phyloP scores from a whole-genome alignment of 2,888 invertebrate species.

The Nephrotoma flavescens region DNA sequence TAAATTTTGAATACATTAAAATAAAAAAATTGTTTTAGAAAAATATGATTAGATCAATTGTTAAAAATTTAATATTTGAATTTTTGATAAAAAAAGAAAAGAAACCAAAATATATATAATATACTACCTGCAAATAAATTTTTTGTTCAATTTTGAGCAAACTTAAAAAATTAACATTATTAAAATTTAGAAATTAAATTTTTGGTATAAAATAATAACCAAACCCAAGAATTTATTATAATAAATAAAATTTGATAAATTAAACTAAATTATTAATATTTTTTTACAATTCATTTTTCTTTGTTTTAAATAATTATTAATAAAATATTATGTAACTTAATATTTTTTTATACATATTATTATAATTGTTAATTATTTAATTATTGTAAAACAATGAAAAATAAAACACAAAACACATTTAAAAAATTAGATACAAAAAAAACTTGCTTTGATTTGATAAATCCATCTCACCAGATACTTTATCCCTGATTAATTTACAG shows the following conservation, averaged over 20 bases:
- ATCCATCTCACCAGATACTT: constrained; percentile 62
- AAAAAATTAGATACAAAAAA: constrained; percentile 1
- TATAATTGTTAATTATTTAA: background rate
- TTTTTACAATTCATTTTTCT: background rate
- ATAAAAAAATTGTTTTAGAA: background rate
- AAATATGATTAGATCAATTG: background rate
- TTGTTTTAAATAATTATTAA: background rate
- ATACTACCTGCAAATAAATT: background rate
- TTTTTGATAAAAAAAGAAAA: background rate
- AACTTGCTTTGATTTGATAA: background rate
- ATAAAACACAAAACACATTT: background rate
- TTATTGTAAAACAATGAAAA: background rate
- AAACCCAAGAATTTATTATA: background rate
- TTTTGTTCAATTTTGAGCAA: background rate
- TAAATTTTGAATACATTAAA: background rate
- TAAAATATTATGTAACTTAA: no score
- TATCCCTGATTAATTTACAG: constrained; percentile 93
- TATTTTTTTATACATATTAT: no score
- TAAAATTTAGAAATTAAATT: background rate
- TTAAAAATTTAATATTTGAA: background rate
- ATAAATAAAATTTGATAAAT: background rate
- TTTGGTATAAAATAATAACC: background rate
- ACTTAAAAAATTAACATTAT: background rate
- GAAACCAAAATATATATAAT: background rate
- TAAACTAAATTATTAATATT: background rate